Conservation (phyloP, 2,888 invertebrate species). For the Ernsta delagoae region DNA sequence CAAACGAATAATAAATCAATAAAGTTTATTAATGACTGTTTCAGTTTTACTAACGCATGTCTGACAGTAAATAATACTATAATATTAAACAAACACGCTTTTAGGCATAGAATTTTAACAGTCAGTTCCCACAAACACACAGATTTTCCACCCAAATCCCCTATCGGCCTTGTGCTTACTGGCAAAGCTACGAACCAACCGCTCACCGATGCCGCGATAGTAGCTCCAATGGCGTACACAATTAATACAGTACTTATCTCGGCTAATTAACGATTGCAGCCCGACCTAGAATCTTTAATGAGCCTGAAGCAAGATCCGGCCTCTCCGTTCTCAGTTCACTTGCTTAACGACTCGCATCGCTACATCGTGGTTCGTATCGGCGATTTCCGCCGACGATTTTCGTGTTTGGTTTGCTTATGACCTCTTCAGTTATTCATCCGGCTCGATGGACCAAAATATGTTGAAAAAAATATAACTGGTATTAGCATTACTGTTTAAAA, state of each 20-base stretch:
- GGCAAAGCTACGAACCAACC: constrained; percentile 25
- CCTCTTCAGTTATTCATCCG: neutral
- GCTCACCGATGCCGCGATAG: constrained; percentile 66
- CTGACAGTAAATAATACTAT: too few species aligned
- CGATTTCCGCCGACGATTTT: constrained; percentile 21
- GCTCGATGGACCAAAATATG: constrained; percentile 1
- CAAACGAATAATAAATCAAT: too few species aligned
- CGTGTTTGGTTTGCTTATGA: neutral
- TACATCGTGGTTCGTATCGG: neutral
- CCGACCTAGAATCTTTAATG: constrained; percentile 83
- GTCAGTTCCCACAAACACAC: neutral
- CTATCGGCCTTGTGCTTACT: neutral
- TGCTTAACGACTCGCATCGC: constrained; percentile 37
- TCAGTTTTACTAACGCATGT: too few species aligned
- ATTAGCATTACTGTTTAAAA: too few species aligned
- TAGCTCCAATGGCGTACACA: constrained; percentile 76
- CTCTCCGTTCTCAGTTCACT: constrained; percentile 47
- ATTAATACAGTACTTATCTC: constrained; percentile 82
- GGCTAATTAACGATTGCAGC: constrained; percentile 80
- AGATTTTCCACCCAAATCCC: constrained; percentile 6
- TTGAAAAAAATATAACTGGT: too few species aligned
- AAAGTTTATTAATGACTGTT: too few species aligned
- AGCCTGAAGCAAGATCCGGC: constrained; percentile 79
- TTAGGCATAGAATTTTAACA: too few species aligned
- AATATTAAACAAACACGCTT: too few species aligned